Evolutionary conservation across 2,888 invertebrate genomes (phyloP).

Genomic region (Ypsolopha sequella): DNA sequence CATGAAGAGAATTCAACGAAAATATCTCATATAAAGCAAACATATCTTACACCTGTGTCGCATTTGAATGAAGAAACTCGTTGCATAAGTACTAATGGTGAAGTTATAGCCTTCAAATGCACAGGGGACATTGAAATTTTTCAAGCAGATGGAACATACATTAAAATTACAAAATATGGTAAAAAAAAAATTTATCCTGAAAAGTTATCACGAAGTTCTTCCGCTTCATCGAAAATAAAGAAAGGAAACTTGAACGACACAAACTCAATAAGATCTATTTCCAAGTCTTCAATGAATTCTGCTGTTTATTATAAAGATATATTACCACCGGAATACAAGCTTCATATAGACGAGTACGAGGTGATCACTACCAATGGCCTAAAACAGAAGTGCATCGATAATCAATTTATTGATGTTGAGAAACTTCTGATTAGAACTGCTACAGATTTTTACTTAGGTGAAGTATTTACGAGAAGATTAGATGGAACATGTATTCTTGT

Average conservation of each 20-base stretch:
- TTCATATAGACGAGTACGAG: conserved; percentile 47
- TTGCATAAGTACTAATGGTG: conserved; percentile 50
- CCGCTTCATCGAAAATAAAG: not conserved
- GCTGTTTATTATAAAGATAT: not conserved
- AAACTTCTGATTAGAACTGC: conserved; percentile 46
- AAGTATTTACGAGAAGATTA: conserved; percentile 52
- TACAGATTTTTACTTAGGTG: conserved; percentile 50
- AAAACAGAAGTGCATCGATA: conserved; percentile 35
- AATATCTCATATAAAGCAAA: conserved; percentile 53
- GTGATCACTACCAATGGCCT: conserved; percentile 37
- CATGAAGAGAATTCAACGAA: conserved; percentile 34
- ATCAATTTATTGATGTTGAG: conserved; percentile 28
- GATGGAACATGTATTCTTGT: conserved; percentile 48
- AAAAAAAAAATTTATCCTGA: conserved; percentile 20
- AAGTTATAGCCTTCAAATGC: conserved; percentile 45
- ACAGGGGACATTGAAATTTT: conserved; percentile 39
- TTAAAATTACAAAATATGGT: conserved; percentile 37
- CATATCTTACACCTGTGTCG: conserved; percentile 19
- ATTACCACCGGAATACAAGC: conserved; percentile 28
- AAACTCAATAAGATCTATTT: not conserved
- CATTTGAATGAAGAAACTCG: conserved; percentile 42
- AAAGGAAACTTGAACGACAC: not conserved
- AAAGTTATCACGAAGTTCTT: conserved; percentile 27
- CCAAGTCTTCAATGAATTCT: too few relatives aligned
- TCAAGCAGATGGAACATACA: conserved; percentile 39